Base-by-base conservation (phyloP, 2,797 vertebrate genomes). In the Clarias pachynema region DNA sequence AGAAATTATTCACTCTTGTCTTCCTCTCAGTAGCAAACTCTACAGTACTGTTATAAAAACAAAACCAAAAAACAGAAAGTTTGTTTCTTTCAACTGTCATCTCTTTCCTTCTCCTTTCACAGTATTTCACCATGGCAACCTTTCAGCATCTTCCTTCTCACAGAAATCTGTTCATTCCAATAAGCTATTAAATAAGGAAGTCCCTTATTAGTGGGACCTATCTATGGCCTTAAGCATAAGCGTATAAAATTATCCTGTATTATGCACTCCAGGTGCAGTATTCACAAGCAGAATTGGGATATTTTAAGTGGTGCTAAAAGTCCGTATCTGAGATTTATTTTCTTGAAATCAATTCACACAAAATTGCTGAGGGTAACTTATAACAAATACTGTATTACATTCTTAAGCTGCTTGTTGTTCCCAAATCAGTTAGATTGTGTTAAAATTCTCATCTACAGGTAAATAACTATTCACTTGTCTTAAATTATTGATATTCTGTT, bases 1-100 rank as follows among this genome's bases (percentile, higher is more conserved):
- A 57, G 53, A 77, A 29, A 24, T 77, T 18, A 31, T 31, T 8
- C 16, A 34, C 53, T 75, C 57, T 53, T 75, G 26, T 66, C 63
- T 66, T 14, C 31, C 53, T 75, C 16, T 29, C 53, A 31, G 26
- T 53, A 57, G 49, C 29, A 56, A 75, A 56, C 73, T 75, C 73
- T 56, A 75, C n/a, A 75, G 72, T n/a, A 56, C 16, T 73, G 24
- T n/a, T 29, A 18, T 29, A 9, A 75, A 44, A 73, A 73, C 22
- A 26, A 44, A 74, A n/a, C 31, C 10, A 49, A 49, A 49, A 49
- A 49, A 74, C 14, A 74, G n/a, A 74, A n/a, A 56, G 29, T 29
- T 49, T 74, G 72, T 56, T 56, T 26, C 16, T 77, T 34, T 53
- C 73, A 74, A 74, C 44, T 34, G 53, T 16, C 73, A 91, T n/a